These are phyloP conservation scores for Dinocampus coccinellae DNA, from an alignment of 2,888 invertebrate genomes.

Conservation along the genomic window DNA sequence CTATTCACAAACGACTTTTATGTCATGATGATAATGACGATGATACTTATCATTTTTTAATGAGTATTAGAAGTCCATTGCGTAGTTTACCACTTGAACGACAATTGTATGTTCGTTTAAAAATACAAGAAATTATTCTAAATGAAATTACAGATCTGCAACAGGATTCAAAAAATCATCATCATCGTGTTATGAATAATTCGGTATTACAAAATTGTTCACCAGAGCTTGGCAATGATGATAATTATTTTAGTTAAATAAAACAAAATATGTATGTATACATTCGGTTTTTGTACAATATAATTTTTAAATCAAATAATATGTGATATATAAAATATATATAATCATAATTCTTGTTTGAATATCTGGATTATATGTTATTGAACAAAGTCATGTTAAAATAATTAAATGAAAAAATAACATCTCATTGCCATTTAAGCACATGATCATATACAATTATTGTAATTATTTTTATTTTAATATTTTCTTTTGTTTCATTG, in stretches of 20 bases:
- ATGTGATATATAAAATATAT: background rate
- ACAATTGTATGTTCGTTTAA: slow-evolving; percentile 57
- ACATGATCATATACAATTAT: too few relatives aligned
- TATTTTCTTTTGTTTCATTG: too few relatives aligned
- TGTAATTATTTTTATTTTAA: too few relatives aligned
- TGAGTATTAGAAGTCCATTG: slow-evolving; percentile 56
- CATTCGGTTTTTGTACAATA: background rate
- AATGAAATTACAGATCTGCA: slow-evolving; percentile 56
- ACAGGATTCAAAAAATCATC: slow-evolving; percentile 47
- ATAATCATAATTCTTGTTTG: slow-evolving; percentile 2
- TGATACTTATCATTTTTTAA: slow-evolving; percentile 58
- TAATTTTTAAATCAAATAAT: background rate
- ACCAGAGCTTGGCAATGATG: slow-evolving; percentile 41
- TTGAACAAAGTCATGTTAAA: background rate
- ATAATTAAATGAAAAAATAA: too few relatives aligned
- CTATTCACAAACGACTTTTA: slow-evolving; percentile 47
- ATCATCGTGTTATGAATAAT: slow-evolving; percentile 42
- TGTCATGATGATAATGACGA: slow-evolving; percentile 52
- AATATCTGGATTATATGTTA: background rate
- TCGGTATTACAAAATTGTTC: slow-evolving; percentile 42
- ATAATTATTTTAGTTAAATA: slow-evolving; percentile 26
- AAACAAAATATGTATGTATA: background rate
- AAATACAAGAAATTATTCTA: slow-evolving; percentile 57
- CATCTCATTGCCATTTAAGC: too few relatives aligned
- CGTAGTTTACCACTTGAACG: slow-evolving; percentile 56